A percentile compares a stretch with the other conserved stretches of the same genome.
Evolutionary conservation across 2,888 invertebrate species (phyloP).

Genomic region (Gryllus longicercus): DNA sequence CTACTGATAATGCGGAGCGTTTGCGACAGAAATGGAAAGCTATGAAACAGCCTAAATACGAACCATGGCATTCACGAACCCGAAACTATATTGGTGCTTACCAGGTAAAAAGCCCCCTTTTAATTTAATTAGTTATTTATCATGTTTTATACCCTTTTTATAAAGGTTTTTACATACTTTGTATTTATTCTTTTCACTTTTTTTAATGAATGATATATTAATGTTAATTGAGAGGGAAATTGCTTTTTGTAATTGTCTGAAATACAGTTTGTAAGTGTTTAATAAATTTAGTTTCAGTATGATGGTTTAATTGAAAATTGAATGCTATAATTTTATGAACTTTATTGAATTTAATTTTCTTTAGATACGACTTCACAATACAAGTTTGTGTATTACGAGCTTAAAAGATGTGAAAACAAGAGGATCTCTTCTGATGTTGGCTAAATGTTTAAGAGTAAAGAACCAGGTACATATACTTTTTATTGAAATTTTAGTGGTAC

Average conservation of each 20-base stretch:
- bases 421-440: slow-evolving; percentile 68
- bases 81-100: slow-evolving; percentile 45
- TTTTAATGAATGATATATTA: too few relatives aligned
- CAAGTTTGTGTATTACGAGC: slow-evolving; percentile 74
- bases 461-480: slow-evolving; percentile 60
- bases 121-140: slow-evolving; percentile 22
- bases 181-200: too few relatives aligned
- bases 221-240: too few relatives aligned
- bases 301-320: neutral
- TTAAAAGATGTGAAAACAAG: slow-evolving; percentile 73
- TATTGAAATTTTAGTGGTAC: neutral
- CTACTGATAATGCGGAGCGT: slow-evolving; percentile 52
- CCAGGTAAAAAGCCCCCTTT: slow-evolving; percentile 20
- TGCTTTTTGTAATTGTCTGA: too few relatives aligned
- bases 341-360: slow-evolving; percentile 4
- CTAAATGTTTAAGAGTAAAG: slow-evolving; percentile 64
- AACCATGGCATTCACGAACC: slow-evolving; percentile 74
- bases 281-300: neutral
- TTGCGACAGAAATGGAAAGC: slow-evolving; percentile 59
- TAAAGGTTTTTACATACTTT: too few relatives aligned
- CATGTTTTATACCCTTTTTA: too few relatives aligned
- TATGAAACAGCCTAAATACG: slow-evolving; percentile 58
- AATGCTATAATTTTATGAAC: slow-evolving; percentile 18
- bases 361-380: slow-evolving; percentile 68
- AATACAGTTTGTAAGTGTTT: too few relatives aligned